Percentiles rank a stretch among this genome's conserved stretches.
These are phyloP conservation scores for Eptatretus burgeri DNA, from an alignment of 2,113 vertebrate genomes.

Conservation along the genomic window DNA sequence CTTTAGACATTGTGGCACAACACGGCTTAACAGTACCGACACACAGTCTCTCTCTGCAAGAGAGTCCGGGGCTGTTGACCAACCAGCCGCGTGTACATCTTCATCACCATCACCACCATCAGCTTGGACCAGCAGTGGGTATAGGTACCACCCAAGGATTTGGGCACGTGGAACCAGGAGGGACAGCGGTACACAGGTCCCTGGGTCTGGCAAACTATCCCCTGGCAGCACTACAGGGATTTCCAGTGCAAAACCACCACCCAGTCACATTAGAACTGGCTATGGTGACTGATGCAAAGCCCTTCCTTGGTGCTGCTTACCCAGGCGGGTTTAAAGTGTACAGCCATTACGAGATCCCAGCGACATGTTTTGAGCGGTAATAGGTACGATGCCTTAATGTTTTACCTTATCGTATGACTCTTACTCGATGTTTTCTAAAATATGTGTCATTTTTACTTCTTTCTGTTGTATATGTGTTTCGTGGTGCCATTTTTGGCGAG, in stretches of 20 bases:
- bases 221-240: slow-evolving; percentile 2
- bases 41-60: neutral
- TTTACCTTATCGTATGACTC: neutral
- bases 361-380: slow-evolving; percentile 1
- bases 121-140: neutral
- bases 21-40: neutral
- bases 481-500: slow-evolving; percentile 1
- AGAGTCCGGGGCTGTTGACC: neutral
- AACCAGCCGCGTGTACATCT: neutral
- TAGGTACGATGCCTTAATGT: neutral
- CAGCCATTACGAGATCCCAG: neutral
- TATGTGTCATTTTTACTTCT: neutral
- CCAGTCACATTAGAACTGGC: slow-evolving; percentile 3
- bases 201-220: neutral
- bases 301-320: neutral
- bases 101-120: neutral
- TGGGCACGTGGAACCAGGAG: neutral
- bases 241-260: neutral
- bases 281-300: slow-evolving; percentile 5
- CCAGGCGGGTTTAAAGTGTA: slow-evolving; percentile 3
- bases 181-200: neutral
- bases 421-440: neutral
- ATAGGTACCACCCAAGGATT: neutral
- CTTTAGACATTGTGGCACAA: neutral
- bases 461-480: neutral